Base-by-base conservation (phyloP, 2,797 vertebrate genomes). In the Eulemur rubriventer region DNA sequence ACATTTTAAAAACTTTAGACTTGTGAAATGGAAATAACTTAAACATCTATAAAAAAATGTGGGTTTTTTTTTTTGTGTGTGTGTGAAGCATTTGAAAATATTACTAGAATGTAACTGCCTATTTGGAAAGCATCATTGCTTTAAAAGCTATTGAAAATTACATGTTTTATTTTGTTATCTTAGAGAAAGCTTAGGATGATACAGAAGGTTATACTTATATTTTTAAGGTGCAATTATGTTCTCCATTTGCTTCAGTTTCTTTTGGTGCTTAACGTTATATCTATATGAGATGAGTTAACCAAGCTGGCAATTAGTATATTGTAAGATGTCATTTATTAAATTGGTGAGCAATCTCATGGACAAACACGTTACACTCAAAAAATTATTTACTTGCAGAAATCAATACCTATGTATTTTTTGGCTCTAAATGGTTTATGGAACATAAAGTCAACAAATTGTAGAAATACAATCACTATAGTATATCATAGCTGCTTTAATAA, bases 371-470 rank as follows among this genome's bases (percentile, higher is more conserved):
- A 86, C 70, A 88, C 81, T 96, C 26, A 92, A 96, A 93, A 95
- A 57, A 84, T 88, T 87, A 97, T 97, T 96, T 96, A 85, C 90
- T 95, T 95, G 81, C 16, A 82, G 57, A 96, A 97, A 97, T 97
- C 96, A 93, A 95, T 97, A 86, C 10, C 16, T 61, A 14, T 82
- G 81, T 88, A 30, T 57, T 76, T 93, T 89, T 81, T 17, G 16
- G 9, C 73, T 82, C 7, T 92, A 91, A 95, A 81, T 88, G 76
- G 67, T 78, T 96, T 96, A 91, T 94, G 85, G 41, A 83, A 88
- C 63, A 89, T 43, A 94, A 75, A 75, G 41, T 92, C 63, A 96
- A 70, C 63, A 84, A 76, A 73, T 43, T 85, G 73, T n/a, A 63
- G 35, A 95, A 88, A 79, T 35, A 61, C 7, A 92, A 72, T 81